Conservation (phyloP, 2,797 vertebrate genomes). For the Mormyrops boulengeri region DNA sequence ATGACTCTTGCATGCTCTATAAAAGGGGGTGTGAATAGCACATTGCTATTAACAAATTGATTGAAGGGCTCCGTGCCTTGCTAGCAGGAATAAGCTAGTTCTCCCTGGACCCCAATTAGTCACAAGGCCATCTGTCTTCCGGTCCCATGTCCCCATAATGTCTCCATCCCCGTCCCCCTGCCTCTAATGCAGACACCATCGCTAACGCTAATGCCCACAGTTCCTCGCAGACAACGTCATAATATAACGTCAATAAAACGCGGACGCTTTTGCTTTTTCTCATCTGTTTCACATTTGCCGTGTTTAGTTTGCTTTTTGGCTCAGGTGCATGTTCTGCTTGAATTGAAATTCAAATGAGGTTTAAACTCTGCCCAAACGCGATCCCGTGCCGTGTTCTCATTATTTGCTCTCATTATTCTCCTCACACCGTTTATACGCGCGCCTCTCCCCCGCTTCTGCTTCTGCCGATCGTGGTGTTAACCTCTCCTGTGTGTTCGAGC, state of each 20-base stretch:
- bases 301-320: not conserved
- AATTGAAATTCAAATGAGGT: not conserved
- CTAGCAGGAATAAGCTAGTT: not conserved
- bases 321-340: not conserved
- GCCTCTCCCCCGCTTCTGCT: not conserved
- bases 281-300: not conserved
- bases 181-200: not conserved
- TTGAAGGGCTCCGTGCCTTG: not conserved
- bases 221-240: not conserved
- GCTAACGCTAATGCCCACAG: not conserved
- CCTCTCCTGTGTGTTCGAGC: not conserved
- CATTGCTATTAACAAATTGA: slow-evolving; percentile 9
- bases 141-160: not conserved
- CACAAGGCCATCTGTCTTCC: slow-evolving; percentile 11
- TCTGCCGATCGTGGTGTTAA: not conserved
- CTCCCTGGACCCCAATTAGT: slow-evolving; percentile 4
- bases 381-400: not conserved
- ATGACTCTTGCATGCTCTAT: not conserved
- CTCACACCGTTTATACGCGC: not conserved
- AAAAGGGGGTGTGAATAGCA: not conserved
- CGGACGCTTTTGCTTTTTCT: not conserved
- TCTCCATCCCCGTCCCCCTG: not conserved
- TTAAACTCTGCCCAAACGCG: not conserved
- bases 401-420: not conserved
- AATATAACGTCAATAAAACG: not conserved